phyloP scores from a whole-genome alignment of 2,797 vertebrate species.

The Sylvia borin region DNA sequence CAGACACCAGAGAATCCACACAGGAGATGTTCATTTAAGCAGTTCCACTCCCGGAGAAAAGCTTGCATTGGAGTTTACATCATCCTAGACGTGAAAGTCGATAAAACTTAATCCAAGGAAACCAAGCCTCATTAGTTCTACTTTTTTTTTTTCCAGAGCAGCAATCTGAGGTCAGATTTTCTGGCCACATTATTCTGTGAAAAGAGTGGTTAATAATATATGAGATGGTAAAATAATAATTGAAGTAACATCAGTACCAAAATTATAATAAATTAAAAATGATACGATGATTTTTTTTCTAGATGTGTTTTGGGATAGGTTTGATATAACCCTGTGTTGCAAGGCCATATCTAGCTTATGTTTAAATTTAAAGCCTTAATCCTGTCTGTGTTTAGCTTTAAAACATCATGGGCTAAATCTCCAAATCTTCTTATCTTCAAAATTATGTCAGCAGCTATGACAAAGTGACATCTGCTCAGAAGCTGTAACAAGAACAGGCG shows the following conservation, averaged over 20 bases:
- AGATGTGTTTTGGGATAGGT: background rate
- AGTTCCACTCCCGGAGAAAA: background rate
- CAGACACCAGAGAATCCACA: background rate
- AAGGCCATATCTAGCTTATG: conserved; percentile 15
- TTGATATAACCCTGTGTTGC: background rate
- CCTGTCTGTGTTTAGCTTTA: conserved; percentile 47
- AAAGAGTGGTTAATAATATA: conserved; percentile 8
- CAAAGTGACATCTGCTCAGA: conserved; percentile 59
- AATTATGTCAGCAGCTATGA: conserved; percentile 58
- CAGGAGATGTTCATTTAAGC: conserved; percentile 19
- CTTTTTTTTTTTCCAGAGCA: background rate
- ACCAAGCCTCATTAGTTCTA: conserved; percentile 29
- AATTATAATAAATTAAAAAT: background rate
- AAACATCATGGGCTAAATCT: conserved; percentile 43
- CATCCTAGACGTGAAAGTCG: background rate
- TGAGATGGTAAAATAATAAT: background rate
- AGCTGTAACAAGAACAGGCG: background rate
- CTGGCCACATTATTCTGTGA: background rate
- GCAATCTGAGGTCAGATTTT: background rate
- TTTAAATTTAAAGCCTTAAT: conserved; percentile 63
- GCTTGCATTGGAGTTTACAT: conserved; percentile 14
- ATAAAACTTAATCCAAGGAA: conserved; percentile 50
- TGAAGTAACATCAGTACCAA: background rate
- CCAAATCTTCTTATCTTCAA: conserved; percentile 64
- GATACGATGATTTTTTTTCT: rapidly evolving